Evolutionary conservation across 1,140 invertebrate species (phyloP).

Genomic region (Bombus confusus): DNA sequence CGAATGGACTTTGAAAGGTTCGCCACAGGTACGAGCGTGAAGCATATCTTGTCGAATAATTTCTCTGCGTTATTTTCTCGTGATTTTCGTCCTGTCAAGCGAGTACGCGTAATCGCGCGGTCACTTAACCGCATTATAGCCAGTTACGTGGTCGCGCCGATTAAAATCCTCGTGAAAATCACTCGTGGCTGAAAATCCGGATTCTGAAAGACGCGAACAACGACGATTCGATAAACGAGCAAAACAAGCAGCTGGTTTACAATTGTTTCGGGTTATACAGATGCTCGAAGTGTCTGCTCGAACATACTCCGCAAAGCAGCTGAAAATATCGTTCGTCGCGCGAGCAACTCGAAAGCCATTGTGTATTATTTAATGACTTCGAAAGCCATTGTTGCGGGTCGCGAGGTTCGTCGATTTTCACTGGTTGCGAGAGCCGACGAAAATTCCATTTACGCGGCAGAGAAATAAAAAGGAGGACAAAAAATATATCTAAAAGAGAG

Average conservation of each 20-base stretch:
- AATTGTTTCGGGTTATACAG: background rate
- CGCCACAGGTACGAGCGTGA: too few relatives aligned
- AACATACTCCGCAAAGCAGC: background rate
- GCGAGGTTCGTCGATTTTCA: background rate
- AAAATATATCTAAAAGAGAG: background rate
- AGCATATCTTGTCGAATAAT: too few relatives aligned
- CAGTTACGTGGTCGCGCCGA: background rate
- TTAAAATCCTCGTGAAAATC: background rate
- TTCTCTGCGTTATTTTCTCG: background rate
- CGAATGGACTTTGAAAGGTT: too few relatives aligned
- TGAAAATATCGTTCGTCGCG: conserved; percentile 16
- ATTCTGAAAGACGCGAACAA: background rate
- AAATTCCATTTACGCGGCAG: background rate
- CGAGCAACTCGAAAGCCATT: conserved; percentile 38
- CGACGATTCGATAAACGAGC: conserved; percentile 4
- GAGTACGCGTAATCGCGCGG: background rate
- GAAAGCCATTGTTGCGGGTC: conserved; percentile 13
- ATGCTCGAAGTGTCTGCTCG: background rate
- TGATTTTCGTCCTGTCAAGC: background rate
- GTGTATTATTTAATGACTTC: conserved; percentile 38
- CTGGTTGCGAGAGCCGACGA: background rate
- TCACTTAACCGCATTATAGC: background rate
- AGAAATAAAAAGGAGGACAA: background rate
- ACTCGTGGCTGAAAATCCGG: background rate
- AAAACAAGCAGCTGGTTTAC: background rate